Base-by-base conservation (phyloP, 2,797 vertebrate species). In the Denticeps clupeoides region DNA sequence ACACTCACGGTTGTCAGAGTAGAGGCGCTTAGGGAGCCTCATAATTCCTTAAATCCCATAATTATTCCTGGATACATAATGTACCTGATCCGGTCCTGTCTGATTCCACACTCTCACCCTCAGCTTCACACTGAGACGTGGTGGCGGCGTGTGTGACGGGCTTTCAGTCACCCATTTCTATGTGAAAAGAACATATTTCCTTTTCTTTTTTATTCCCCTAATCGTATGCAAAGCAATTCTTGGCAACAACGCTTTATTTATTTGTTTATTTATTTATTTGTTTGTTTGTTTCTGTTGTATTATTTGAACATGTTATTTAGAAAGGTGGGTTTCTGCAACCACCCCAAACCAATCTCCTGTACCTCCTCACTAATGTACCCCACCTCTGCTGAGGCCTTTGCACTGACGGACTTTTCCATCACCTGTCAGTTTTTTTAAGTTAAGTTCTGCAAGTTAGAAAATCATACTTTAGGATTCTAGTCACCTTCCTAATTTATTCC, bases 1-100 rank as follows among this genome's bases (percentile, higher is more conserved):
- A 45, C 82, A 72, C 77, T 83, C 70, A 78, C 73, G 81, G 78
- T 74, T 83, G 83, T 83, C 80, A 73, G 74, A 74, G 71, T 79
- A 73, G 78, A 80, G 75, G 72, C 78, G 77, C 78, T 83, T 78
- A 81, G 72, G 7, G 40, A 82, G 77, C 75, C 73, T 75, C 74
- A 74, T 83, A 84, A 83, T 82, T 78, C 81, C 58, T 70, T 71
- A 84, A 86, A 84, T 83, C 81, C 82, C 70, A 67, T 84, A 80
- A 84, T 84, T 84, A 84, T 84, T 78, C 76, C 74, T 65, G 73
- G 74, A 80, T 82, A 82, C 74, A 75, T 68, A 69, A 70, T 71
- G 77, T 82, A 84, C 81, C 82, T 82, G 81, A 73, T 69, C 76
- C 70, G 55, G 64, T 76, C 74, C 81, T 75, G 77, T 73, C 80